Evolutionary conservation across 2,888 invertebrate species (phyloP).

Genomic region (Cecidostiba fungosa): DNA sequence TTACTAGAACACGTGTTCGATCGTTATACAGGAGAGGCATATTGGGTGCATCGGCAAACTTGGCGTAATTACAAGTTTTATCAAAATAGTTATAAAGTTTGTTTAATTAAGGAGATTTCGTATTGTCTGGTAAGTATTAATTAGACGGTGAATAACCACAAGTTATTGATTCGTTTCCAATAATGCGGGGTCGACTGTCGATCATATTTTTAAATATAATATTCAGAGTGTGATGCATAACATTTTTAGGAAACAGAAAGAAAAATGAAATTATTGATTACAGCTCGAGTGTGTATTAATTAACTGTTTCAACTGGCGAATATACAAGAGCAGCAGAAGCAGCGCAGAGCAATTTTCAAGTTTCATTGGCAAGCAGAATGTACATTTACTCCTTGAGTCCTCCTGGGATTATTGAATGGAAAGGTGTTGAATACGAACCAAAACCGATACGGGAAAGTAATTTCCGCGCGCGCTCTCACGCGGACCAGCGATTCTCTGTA

Average conservation of each 20-base stretch:
- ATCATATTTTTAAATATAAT: not conserved
- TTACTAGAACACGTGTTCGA: not conserved
- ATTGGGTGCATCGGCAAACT: not conserved
- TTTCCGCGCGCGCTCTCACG: conserved; percentile 32
- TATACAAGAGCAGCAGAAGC: not conserved
- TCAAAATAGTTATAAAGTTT: not conserved
- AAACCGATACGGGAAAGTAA: conserved; percentile 50
- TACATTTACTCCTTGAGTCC: conserved; percentile 33
- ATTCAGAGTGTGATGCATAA: too few species aligned
- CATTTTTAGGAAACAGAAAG: too few species aligned
- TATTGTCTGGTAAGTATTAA: not conserved
- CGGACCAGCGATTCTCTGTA: conserved; percentile 30
- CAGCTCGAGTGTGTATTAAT: not conserved
- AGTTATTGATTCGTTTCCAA: too few species aligned
- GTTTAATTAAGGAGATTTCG: not conserved
- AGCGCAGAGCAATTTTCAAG: not conserved
- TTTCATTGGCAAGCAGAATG: conserved; percentile 3
- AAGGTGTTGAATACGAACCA: conserved; percentile 40
- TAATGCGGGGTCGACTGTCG: too few species aligned
- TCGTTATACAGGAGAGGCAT: not conserved
- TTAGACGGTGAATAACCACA: not conserved
- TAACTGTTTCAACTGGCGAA: not conserved
- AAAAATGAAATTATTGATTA: not conserved
- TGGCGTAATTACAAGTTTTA: not conserved
- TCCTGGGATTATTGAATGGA: conserved; percentile 38